Percentiles rank a stretch among this genome's conserved stretches.
Evolutionary conservation across 1,140 invertebrate genomes (phyloP).

Genomic region (Trissolcus basalis): DNA sequence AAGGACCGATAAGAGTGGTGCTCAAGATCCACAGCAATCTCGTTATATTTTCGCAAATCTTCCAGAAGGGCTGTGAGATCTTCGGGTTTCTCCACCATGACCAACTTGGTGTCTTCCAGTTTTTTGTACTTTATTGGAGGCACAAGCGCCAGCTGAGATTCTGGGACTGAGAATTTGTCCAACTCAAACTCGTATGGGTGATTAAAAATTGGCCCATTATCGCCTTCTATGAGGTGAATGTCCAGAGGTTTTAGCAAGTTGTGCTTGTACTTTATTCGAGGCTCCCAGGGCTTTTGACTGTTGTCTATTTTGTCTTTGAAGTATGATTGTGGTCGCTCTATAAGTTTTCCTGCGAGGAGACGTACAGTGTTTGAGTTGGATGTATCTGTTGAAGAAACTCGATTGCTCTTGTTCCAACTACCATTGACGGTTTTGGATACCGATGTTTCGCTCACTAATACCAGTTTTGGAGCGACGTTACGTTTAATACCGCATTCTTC

Average conservation of each 20-base stretch:
- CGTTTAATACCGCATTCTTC: slow-evolving; percentile 82
- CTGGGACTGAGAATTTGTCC: slow-evolving; percentile 80
- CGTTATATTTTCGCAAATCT: slow-evolving; percentile 81
- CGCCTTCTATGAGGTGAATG: slow-evolving; percentile 81
- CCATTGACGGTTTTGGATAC: slow-evolving; percentile 69
- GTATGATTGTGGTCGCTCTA: slow-evolving; percentile 87
- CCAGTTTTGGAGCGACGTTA: slow-evolving; percentile 71
- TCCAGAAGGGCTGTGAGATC: slow-evolving; percentile 82
- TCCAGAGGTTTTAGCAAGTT: slow-evolving; percentile 90
- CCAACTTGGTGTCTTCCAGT: slow-evolving; percentile 81
- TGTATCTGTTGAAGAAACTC: background rate
- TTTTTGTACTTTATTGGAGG: slow-evolving; percentile 74
- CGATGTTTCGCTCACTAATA: slow-evolving; percentile 63
- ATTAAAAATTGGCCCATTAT: slow-evolving; percentile 77
- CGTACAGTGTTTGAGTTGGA: slow-evolving; percentile 71
- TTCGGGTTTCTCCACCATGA: slow-evolving; percentile 81
- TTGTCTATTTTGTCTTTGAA: slow-evolving; percentile 94
- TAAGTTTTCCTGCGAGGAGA: slow-evolving; percentile 84
- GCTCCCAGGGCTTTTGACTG: slow-evolving; percentile 83
- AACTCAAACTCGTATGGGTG: slow-evolving; percentile 96
- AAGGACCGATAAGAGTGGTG: slow-evolving; percentile 90
- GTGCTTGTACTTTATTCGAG: slow-evolving; percentile 90
- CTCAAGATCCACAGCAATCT: slow-evolving; percentile 90
- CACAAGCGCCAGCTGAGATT: slow-evolving; percentile 73
- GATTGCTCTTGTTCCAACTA: slow-evolving; percentile 77